Evolutionary conservation across 2,797 vertebrate genomes (phyloP), one percentile per base, ranked within the genome.

Genomic region (Cuniculus paca): DNA sequence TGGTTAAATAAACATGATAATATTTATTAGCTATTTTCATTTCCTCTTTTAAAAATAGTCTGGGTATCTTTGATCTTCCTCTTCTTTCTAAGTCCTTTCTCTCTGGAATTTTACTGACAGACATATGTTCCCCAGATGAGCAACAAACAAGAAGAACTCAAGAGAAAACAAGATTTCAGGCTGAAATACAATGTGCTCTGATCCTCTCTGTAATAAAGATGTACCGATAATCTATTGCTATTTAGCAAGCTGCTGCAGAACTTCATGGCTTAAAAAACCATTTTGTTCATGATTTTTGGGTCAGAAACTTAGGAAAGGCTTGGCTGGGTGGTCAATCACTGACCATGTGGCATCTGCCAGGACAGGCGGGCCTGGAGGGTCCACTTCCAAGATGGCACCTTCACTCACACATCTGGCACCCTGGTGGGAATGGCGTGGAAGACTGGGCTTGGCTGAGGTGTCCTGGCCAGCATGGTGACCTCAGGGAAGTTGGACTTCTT

Each of bases 291-390:
- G 36, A 86, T 34, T 63, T 74, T 26, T 5, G 70, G 50, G 63
- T n/a, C 50, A 50, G 87, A 54, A 91, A 81, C 77, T 83, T 97
- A 80, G 79, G 45, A 72, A 83, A 10, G 52, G 1, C 20, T 84
- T 28, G 22, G 5, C 2, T 1, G 58, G 75, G 34, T 11, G 39
- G 50, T 14, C 72, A 42, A 6, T 86, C 58, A 56, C 3, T 28
- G 86, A 72, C 52, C 54, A 77, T 0, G 0, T 56, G 68, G 31
- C 34, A 60, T 70, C 81, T 91, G 7, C 34, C 13, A 17, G 68
- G 65, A 26, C 39, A 31, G 19, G 39, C 5, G 45, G 24, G 14
- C 12, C 34, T 45, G 34, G 34, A 48, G 22, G 36, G 3, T 31
- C 3, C 8, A 14, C 22, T 83, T 65, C 22, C 16, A 26, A 60